phyloP scores from a whole-genome alignment of 2,888 invertebrate genomes.

The Melinaea menophilus region DNA sequence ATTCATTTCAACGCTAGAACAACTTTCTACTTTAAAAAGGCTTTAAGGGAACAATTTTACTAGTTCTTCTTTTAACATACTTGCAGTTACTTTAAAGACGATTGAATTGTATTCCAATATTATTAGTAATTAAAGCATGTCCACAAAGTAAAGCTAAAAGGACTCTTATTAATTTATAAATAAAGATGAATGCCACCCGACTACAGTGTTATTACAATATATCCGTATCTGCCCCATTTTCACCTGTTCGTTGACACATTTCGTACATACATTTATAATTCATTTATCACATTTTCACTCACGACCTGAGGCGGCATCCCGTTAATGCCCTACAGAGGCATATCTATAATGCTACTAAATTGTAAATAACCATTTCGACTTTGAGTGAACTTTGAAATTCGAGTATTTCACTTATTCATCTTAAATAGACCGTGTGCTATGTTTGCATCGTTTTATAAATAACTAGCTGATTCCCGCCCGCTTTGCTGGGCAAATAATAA shows the following conservation, averaged over 20 bases:
- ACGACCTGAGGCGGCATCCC: constrained; percentile 36
- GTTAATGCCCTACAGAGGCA: constrained; percentile 42
- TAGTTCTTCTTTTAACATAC: neutral
- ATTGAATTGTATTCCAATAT: too few species aligned
- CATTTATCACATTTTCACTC: constrained; percentile 44
- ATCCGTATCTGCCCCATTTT: constrained; percentile 33
- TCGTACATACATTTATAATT: constrained; percentile 45
- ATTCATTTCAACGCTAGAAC: neutral
- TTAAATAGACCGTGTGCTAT: constrained; percentile 52
- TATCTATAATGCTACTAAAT: constrained; percentile 64
- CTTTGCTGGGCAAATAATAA: constrained; percentile 36
- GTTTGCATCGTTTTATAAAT: constrained; percentile 44
- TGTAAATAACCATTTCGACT: constrained; percentile 62
- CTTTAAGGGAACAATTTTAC: constrained; percentile 1
- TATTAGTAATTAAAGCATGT: too few species aligned
- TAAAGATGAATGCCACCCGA: constrained; percentile 11
- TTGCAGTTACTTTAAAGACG: neutral
- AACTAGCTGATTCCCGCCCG: constrained; percentile 42
- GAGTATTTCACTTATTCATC: constrained; percentile 59
- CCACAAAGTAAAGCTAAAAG: too few species aligned
- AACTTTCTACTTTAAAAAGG: constrained; percentile 1
- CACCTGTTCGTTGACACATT: constrained; percentile 32
- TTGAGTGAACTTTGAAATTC: constrained; percentile 59
- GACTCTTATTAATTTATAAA: constrained; percentile 6
- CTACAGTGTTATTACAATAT: constrained; percentile 19